These are phyloP conservation scores for Vanacampus margaritifer DNA, from an alignment of 2,113 vertebrate species.

Conservation along the genomic window DNA sequence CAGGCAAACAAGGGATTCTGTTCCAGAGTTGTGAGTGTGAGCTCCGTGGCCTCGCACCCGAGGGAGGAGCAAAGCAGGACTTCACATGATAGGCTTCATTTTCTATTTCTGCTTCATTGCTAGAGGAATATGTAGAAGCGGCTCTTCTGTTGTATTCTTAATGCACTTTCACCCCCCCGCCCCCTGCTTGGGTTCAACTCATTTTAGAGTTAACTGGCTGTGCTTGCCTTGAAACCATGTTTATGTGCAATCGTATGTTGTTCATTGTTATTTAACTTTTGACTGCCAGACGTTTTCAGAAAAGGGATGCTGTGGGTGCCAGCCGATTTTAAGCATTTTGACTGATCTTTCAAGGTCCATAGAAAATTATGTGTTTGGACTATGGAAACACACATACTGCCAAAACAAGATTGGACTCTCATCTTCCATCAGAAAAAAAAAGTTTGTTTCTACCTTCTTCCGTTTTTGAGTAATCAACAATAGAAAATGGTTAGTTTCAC, in stretches of 20 bases:
- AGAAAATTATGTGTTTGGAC: no score
- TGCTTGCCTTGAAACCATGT: conserved; percentile 24
- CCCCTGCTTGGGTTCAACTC: conserved; percentile 30
- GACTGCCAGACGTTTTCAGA: no score
- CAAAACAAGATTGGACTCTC: no score
- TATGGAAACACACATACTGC: no score
- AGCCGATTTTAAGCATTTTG: no score
- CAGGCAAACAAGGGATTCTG: conserved; percentile 27
- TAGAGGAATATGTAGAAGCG: conserved; percentile 48
- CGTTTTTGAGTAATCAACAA: no score
- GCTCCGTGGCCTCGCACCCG: conserved; percentile 34
- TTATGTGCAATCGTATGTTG: conserved; percentile 6
- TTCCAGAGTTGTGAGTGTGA: conserved; percentile 37
- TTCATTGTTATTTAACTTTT: conserved; percentile 10
- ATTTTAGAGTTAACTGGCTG: conserved; percentile 31
- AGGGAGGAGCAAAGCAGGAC: conserved; percentile 54
- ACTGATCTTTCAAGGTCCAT: no score
- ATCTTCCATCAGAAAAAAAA: no score
- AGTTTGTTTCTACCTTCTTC: no score
- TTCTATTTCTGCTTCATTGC: conserved; percentile 54
- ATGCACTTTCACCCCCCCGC: conserved; percentile 41
- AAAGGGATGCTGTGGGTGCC: no score
- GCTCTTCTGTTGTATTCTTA: conserved; percentile 60
- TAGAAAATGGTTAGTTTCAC: no score
- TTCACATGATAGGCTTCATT: conserved; percentile 47